These are phyloP conservation scores for Pheosia tremula DNA, from an alignment of 2,888 invertebrate genomes.

Conservation along the genomic window DNA sequence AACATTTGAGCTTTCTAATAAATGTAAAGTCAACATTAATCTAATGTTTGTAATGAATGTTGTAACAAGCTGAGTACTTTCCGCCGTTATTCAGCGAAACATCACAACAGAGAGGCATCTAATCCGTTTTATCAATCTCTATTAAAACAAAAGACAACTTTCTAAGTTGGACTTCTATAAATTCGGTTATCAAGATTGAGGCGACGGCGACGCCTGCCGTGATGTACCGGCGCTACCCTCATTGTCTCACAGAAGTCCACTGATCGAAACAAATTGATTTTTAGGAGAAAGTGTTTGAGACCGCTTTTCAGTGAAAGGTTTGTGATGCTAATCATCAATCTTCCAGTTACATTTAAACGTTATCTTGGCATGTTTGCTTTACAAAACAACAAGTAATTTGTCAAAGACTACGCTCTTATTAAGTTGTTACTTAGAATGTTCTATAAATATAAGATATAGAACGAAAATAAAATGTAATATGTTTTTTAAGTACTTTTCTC, in stretches of 20 bases:
- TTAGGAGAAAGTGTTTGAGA: constrained; percentile 65
- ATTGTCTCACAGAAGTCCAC: constrained; percentile 52
- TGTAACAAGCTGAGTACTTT: constrained; percentile 15
- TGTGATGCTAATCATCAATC: constrained; percentile 31
- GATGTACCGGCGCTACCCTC: constrained; percentile 52
- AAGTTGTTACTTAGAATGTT: not conserved
- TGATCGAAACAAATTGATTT: constrained; percentile 65
- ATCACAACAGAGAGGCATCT: constrained; percentile 35
- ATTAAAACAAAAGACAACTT: constrained; percentile 64
- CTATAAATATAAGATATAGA: no score
- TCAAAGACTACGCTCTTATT: not conserved
- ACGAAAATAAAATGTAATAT: no score
- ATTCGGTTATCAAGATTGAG: constrained; percentile 65
- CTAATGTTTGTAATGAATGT: not conserved
- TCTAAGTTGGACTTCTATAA: constrained; percentile 55
- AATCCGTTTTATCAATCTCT: constrained; percentile 49
- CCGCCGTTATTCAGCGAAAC: constrained; percentile 11
- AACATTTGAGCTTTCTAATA: not conserved
- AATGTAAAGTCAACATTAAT: not conserved
- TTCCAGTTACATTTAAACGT: constrained; percentile 12
- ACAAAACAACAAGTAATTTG: not conserved
- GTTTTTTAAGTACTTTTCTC: no score
- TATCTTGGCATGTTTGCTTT: not conserved
- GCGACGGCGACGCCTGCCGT: constrained; percentile 35
- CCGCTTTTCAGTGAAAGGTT: constrained; percentile 51